Base-by-base conservation (phyloP, 1,140 invertebrate species). In the Marisa cornuarietis region DNA sequence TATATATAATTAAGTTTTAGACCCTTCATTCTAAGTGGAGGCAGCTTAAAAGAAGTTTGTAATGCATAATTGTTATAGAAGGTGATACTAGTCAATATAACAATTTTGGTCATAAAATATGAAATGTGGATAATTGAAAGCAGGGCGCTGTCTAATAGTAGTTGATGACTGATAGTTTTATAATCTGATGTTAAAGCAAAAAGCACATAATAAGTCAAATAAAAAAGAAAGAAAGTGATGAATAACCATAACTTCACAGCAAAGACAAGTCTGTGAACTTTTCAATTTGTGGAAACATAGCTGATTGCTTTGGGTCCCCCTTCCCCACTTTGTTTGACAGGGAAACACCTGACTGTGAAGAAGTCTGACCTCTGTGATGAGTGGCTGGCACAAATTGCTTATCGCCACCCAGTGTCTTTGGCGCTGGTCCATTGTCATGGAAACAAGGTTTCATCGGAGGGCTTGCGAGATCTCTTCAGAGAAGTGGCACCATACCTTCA, bases 351-450 rank as follows among this genome's bases (percentile, higher is more conserved):
- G 62, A 86, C 85, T 13, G 75, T 90, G 24, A 86, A 84, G 83
- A 85, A 86, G 66, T 78, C 78, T 31, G 71, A 78, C 31, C 72
- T 90, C n/a, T 81, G 76, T 68, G 88, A 90, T 76, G 80, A 85
- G 6, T 82, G 83, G 76, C 71, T 91, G 74, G 61, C 49, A 13
- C 78, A 86, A 69, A 90, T 91, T 66, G 85, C 84, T 54, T 65
- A 82, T 13, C 82, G 84, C 14, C 85, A 84, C 61, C 90, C 90
- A n/a, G 69, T 85, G 26, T 88, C 85, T 26, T 80, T 91, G 20
- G 85, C 85, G 51, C 80, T 91, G 42, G 87, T 90, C 52, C 88
- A 90, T 81, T 91, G 90, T 80, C 85, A 87, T 26, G 90, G 90
- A 0, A 84, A 88, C 31, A 78, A 84, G 22, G 82, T 91, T 22